Percentiles rank a stretch among this genome's conserved stretches.
phyloP scores from a whole-genome alignment of 2,888 invertebrate genomes.

The Argyresthia albistria region DNA sequence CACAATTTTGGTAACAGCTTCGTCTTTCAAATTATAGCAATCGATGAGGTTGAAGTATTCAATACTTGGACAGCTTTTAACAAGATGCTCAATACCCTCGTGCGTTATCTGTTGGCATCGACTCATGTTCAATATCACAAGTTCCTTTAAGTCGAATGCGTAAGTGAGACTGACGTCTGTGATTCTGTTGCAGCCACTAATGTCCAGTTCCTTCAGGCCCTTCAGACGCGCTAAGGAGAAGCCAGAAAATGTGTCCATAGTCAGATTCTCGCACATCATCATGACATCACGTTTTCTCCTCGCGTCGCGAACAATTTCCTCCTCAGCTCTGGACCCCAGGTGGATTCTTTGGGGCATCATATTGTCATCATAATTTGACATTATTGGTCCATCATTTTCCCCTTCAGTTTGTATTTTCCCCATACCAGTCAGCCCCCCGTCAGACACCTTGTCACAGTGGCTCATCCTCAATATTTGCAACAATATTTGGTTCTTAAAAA shows the following conservation, averaged over 20 bases:
- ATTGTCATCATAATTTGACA: conserved; percentile 35
- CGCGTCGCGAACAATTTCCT: conserved; percentile 78
- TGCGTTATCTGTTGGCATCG: conserved; percentile 80
- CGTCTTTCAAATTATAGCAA: conserved; percentile 79
- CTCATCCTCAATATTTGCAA: conserved; percentile 75
- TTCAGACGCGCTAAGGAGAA: conserved; percentile 69
- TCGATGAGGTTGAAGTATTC: conserved; percentile 78
- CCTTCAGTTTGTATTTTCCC: conserved; percentile 49
- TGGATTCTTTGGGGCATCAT: conserved; percentile 56
- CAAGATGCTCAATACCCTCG: conserved; percentile 74
- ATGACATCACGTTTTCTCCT: conserved; percentile 75
- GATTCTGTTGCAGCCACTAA: conserved; percentile 79
- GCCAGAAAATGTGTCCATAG: conserved; percentile 48
- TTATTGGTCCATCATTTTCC: conserved; percentile 34
- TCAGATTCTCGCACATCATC: conserved; percentile 72
- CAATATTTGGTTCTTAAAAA: conserved; percentile 74
- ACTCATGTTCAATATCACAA: conserved; percentile 74
- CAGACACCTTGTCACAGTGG: conserved; percentile 78
- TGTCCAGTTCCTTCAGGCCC: conserved; percentile 72
- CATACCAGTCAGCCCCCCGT: conserved; percentile 81
- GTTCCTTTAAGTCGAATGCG: conserved; percentile 77
- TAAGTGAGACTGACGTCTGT: conserved; percentile 81
- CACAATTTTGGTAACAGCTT: conserved; percentile 54
- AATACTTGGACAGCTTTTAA: conserved; percentile 78
- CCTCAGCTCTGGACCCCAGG: conserved; percentile 77